Base-by-base conservation (phyloP, 2,113 vertebrate genomes). In the Fregata magnificens region DNA sequence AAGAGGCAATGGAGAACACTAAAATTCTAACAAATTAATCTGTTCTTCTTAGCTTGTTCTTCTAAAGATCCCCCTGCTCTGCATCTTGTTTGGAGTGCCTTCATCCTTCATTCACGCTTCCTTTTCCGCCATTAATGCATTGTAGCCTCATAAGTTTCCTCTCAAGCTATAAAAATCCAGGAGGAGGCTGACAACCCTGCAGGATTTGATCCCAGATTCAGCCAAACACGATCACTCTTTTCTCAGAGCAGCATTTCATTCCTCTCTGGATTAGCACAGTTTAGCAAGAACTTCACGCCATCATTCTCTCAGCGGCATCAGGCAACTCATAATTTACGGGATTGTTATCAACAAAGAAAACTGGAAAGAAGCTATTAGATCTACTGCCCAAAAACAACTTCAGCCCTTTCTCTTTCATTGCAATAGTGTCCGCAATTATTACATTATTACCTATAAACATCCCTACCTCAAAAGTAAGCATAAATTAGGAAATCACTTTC, bases 161-260 rank as follows among this genome's bases (percentile, higher is more conserved):
- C 76, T 62, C 67, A 42, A 86, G 63, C 74, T 71, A 55, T 20
- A 82, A 77, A 95, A 92, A 47, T 49, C 50, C 29, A 31, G 31
- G 71, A 90, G 79, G 52, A 77, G 53, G 90, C 58, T 73, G 79
- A 90, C 50, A 88, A 36, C 42, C 50, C 47, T 81, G 58, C 71
- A 92, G 82, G 90, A 80, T 26, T 58, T 11, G 50, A 65, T 86
- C 90, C 90, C 94, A 91, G 85, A 76, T n/a, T 94, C 58, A 85
- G 45, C 55, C 80, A 63, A 88, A 94, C 58, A 89, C 63, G 36
- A 40, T 19, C 52, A 76, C 76, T 91, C 56, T 85, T 72, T 73
- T 44, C 61, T 62, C 79, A 31, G 63, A 15, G 67, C 50, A 83
- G 76, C 0, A 0, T 63, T 86, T 65, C 42, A 29, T 18, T 90